Evolutionary conservation across 2,888 invertebrate species (phyloP).

Genomic region (Cryptus viduatorius): DNA sequence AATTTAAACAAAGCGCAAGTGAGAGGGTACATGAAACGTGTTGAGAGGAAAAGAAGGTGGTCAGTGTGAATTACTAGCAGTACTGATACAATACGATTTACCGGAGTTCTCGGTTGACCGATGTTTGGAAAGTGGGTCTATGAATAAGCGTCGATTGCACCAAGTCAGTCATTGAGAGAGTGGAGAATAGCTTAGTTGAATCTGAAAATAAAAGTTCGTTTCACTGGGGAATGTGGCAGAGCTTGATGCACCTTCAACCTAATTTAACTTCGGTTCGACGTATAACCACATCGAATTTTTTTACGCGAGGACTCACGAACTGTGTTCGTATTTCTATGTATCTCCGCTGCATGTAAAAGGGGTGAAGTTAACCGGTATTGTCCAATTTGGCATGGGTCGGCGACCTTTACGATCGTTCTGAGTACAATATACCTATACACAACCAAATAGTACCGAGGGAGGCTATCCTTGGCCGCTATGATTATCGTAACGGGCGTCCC

Average conservation of each 20-base stretch:
- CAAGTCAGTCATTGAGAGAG: conserved; percentile 32
- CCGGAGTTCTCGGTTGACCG: conserved; percentile 40
- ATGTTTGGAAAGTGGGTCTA: conserved; percentile 31
- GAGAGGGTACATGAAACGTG: neutral
- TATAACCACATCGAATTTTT: neutral
- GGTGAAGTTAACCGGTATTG: conserved; percentile 10
- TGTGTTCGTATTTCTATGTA: conserved; percentile 3
- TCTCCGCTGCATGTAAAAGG: neutral
- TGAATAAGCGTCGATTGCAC: conserved; percentile 57
- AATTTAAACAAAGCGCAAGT: conserved; percentile 50
- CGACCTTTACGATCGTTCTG: conserved; percentile 35
- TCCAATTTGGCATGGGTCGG: conserved; percentile 50
- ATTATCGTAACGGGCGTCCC: conserved; percentile 46
- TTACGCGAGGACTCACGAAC: neutral
- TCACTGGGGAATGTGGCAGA: conserved; percentile 23
- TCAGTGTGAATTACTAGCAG: conserved; percentile 26
- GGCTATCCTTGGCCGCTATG: neutral
- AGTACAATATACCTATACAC: neutral
- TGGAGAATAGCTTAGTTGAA: conserved; percentile 31
- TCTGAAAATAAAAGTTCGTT: conserved; percentile 50
- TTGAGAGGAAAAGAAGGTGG: conserved; percentile 1
- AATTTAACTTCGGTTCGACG: conserved; percentile 47
- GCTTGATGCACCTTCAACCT: conserved; percentile 47
- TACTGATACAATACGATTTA: conserved; percentile 2
- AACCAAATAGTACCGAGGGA: neutral